Evolutionary conservation across 2,113 vertebrate species (phyloP), one percentile per base, ranked within the genome.

Genomic region (Rallus limicola): DNA sequence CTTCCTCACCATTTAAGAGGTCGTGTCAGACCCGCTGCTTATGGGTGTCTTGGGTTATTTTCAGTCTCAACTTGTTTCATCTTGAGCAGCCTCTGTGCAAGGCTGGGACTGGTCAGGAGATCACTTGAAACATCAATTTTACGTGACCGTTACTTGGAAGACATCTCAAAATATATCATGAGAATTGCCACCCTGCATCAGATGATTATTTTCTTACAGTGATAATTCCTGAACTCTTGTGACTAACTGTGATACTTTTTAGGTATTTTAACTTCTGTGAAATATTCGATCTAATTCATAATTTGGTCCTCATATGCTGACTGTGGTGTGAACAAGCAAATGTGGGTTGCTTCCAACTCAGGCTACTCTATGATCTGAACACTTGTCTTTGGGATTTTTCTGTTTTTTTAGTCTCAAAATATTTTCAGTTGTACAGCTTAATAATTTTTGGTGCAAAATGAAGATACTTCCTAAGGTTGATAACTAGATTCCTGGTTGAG

Each of bases 121-220:
- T 90, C 13, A 50, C 79, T 38, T 60, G 72, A 91, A 91, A 59
- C 52, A 42, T 90, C 46, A 42, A 55, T 96, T 95, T 94, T 83
- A 40, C 14, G 4, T 90, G 87, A 65, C 82, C 76, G 40, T 64
- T 89, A 29, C 71, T 71, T 92, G 91, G 74, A 87, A 90, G 80
- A 29, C 68, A 60, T 56, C 77, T 95, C 63, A 34, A 34, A 89
- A 86, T 93, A 21, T 3, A 62, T 90, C 65, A 24, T 63, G 29
- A 58, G 88, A 88, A 84, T 60, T 94, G 93, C 85, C 72, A 70
- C 58, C 31, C 67, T 56, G 36, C 68, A 63, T 88, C 62, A 70
- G 78, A 46, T 79, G 25, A 58, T 79, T 78, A 9, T 64, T 71
- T 69, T 83, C 59, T 80, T 74, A n/a, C 1, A 62, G 59, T 40